phyloP scores from a whole-genome alignment of 2,888 invertebrate species.

The Eristalinus sepulchralis region DNA sequence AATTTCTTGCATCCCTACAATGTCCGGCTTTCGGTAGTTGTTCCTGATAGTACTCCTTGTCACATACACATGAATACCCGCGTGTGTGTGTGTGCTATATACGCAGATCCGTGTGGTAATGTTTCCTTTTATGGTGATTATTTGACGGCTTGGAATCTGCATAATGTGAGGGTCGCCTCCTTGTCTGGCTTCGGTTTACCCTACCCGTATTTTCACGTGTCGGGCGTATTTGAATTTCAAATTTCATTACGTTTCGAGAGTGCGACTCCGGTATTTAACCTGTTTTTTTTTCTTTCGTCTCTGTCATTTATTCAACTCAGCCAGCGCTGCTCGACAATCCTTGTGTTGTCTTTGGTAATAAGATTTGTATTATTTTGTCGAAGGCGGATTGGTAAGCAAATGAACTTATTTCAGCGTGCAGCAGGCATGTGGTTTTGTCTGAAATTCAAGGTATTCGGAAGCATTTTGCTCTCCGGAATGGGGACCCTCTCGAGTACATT shows the following conservation, averaged over 20 bases:
- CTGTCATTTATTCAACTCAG: background rate
- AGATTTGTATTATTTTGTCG: constrained; percentile 42
- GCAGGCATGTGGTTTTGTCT: constrained; percentile 9
- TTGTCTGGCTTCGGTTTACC: background rate
- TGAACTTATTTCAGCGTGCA: background rate
- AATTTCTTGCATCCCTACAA: constrained; percentile 47
- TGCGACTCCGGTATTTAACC: constrained; percentile 17
- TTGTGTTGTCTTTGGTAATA: constrained; percentile 33
- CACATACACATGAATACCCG: background rate
- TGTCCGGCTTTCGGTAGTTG: constrained; percentile 38
- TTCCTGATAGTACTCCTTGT: constrained; percentile 14
- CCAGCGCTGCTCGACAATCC: background rate
- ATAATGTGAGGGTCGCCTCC: constrained; percentile 20
- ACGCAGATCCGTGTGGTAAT: constrained; percentile 27
- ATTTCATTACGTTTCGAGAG: constrained; percentile 36
- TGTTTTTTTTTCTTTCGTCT: background rate
- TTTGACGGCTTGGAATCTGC: constrained; percentile 44
- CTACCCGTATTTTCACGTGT: background rate
- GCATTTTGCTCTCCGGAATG: background rate
- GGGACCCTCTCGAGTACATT: background rate
- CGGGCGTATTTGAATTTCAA: constrained; percentile 48
- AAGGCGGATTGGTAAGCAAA: constrained; percentile 13
- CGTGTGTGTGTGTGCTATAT: constrained; percentile 31
- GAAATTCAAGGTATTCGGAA: background rate
- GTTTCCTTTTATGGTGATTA: constrained; percentile 55